Percentiles rank a stretch among this genome's conserved stretches.
Evolutionary conservation across 2,888 invertebrate species (phyloP).

Genomic region (Drosophila paracracens): DNA sequence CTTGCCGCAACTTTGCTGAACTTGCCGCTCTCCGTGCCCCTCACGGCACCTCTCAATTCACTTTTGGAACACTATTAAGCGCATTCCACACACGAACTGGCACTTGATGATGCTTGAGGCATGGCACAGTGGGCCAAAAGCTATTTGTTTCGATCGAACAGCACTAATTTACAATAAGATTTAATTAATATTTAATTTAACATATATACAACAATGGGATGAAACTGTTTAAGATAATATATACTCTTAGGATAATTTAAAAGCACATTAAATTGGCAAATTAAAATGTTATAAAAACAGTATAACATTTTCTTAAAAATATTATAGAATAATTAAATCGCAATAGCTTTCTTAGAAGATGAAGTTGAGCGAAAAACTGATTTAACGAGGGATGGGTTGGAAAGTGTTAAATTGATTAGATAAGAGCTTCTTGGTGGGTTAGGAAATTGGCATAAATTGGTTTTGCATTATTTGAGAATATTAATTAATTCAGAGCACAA

Average conservation of each 20-base stretch:
- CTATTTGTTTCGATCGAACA: not conserved
- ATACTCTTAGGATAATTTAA: not conserved
- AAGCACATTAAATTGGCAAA: not conserved
- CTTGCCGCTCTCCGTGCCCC: not conserved
- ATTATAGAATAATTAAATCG: not conserved
- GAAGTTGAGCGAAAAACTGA: not conserved
- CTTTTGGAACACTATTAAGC: slow-evolving; percentile 53
- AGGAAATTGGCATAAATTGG: not conserved
- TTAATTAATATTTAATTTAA: not conserved
- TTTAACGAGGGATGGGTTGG: not conserved
- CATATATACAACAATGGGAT: not conserved
- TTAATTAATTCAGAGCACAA: not conserved
- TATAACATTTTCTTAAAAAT: not conserved
- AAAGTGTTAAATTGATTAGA: not conserved
- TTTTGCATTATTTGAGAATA: not conserved
- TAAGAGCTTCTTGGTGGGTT: not conserved
- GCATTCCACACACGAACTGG: slow-evolving; percentile 52
- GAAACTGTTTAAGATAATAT: not conserved
- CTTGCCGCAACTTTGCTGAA: slow-evolving; percentile 29
- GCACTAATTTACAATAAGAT: not conserved
- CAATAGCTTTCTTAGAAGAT: not conserved
- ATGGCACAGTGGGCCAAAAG: slow-evolving; percentile 15
- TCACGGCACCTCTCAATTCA: not conserved
- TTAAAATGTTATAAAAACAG: not conserved
- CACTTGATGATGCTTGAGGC: slow-evolving; percentile 30